Base-by-base conservation (phyloP, 2,888 invertebrate genomes). In the Drosophila hamatofila region DNA sequence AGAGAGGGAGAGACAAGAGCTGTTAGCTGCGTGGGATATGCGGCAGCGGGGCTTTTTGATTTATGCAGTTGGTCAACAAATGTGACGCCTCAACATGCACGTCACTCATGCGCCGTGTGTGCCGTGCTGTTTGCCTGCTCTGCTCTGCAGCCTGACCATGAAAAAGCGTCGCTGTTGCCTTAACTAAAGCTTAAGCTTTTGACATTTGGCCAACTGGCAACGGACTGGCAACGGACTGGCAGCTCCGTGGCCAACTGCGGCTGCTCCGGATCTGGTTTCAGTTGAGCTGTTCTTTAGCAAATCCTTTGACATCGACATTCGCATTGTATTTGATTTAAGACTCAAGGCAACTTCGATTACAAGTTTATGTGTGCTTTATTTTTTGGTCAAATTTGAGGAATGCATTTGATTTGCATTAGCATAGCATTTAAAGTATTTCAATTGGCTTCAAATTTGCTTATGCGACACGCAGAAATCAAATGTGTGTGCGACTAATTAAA, bases 11-110 rank as follows among this genome's bases (percentile, higher is more conserved):
- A 3, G n/a, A 7, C 18, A 33, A 48, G 14, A 37, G 59, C 42
- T 35, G 49, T 51, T 51, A 35, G 16, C 60, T 72, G 86, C 78
- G 81, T 75, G 78, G 83, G 81, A 60, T 70, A 67, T 66, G 73
- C 65, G 49, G 71, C 71, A 57, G 72, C 61, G 49, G 69, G 21
- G 72, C 79, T 72, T 80, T 49, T 39, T n/a, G 88, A 88, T 88
- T 88, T 87, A 88, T 90, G 87, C 76, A 80, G 75, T 72, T 67
- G 83, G 83, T 61, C 71, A 86, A 72, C 72, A 81, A 73, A 81
- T 80, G 86, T 87, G 90, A 88, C 89, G 88, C 89, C 90, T 85
- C 90, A 90, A 80, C 86, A 78, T 85, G 89, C 87, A 82, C 75
- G 83, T 83, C 87, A 87, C 83, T 82, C 82, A 86, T 80, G 75